These are phyloP conservation scores for Drosophila sturtevanti DNA, from an alignment of 1,140 invertebrate species.

Conservation along the genomic window DNA sequence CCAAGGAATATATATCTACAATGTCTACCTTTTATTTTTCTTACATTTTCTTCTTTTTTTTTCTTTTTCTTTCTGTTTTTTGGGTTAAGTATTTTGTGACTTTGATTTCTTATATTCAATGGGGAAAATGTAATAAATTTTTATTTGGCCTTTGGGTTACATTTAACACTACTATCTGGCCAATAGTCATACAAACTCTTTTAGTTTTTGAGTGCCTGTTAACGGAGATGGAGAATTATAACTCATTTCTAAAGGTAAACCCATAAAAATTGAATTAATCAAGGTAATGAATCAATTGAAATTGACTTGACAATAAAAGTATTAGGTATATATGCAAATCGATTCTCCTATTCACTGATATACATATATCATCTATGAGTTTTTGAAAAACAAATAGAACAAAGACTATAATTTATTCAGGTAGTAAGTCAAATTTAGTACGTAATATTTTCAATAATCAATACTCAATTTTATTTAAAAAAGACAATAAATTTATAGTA, in stretches of 20 bases:
- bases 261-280: constrained; percentile 9
- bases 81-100: constrained; percentile 33
- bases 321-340: not conserved
- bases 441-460: too few species aligned
- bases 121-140: constrained; percentile 60
- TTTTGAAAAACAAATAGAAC: not conserved
- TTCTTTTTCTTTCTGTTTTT: constrained; percentile 12
- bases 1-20: not conserved
- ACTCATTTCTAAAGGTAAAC: constrained; percentile 42
- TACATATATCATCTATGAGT: not conserved
- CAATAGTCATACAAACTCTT: constrained; percentile 21
- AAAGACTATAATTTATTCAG: too few species aligned
- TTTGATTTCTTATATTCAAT: constrained; percentile 57
- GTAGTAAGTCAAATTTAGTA: too few species aligned
- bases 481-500: too few species aligned
- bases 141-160: constrained; percentile 51
- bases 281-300: not conserved
- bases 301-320: not conserved
- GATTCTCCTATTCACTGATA: not conserved
- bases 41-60: not conserved
- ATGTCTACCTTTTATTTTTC: constrained; percentile 9
- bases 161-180: constrained; percentile 10
- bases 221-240: constrained; percentile 7
- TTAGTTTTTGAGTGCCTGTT: constrained; percentile 38
- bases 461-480: too few species aligned